These are phyloP conservation scores for Wiebesia pumilae DNA, from an alignment of 1,140 invertebrate species.

Conservation along the genomic window DNA sequence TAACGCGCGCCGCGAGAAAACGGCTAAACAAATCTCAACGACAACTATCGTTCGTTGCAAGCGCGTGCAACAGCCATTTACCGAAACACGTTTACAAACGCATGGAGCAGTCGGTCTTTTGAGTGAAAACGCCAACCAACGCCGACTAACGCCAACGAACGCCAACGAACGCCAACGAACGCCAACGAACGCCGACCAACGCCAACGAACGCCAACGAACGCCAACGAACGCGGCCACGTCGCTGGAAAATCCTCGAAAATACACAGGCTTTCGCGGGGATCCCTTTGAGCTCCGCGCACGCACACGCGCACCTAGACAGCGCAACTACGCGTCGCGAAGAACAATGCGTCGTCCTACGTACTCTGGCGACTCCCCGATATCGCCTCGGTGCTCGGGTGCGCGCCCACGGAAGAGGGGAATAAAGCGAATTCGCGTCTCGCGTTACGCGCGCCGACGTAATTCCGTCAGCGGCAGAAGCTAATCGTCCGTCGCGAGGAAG, in stretches of 20 bases:
- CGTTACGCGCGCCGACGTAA: background rate
- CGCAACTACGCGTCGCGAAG: background rate
- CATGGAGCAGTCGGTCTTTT: background rate
- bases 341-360: constrained; percentile 10
- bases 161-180: too few species aligned
- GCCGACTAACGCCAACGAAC: too few species aligned
- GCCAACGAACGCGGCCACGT: too few species aligned
- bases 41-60: too few species aligned
- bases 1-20: too few species aligned
- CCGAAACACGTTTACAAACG: background rate
- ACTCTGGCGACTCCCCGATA: background rate
- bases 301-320: background rate
- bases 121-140: too few species aligned
- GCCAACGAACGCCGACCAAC: too few species aligned
- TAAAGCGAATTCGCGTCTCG: background rate
- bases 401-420: background rate
- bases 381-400: background rate
- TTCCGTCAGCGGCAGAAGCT: constrained; percentile 44
- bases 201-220: too few species aligned
- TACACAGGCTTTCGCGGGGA: background rate
- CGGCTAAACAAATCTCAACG: too few species aligned
- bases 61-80: background rate
- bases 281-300: background rate
- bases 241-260: background rate
- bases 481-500: constrained; percentile 40